Evolutionary conservation across 2,888 invertebrate genomes (phyloP).

Genomic region (Cryptocheilus praepositus): DNA sequence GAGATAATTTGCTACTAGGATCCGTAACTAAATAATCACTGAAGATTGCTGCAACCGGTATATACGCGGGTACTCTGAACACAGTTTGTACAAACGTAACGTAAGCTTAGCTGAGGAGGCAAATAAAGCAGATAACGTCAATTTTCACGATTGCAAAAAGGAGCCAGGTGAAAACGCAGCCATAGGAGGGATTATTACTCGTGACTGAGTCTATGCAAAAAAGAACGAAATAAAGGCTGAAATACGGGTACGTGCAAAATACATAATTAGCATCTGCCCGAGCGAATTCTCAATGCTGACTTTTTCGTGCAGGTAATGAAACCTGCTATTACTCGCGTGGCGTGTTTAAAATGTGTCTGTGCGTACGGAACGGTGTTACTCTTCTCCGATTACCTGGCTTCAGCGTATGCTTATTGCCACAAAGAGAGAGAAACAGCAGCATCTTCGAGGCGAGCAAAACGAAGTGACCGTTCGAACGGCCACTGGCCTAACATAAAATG

Average conservation of each 20-base stretch:
- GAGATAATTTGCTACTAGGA: too few relatives aligned
- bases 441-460: conserved; percentile 21
- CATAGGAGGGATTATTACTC: too few relatives aligned
- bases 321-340: conserved; percentile 57
- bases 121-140: conserved; percentile 26
- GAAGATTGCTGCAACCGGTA: too few relatives aligned
- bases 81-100: too few relatives aligned
- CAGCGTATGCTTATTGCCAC: conserved; percentile 36
- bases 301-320: conserved; percentile 60
- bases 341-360: conserved; percentile 57
- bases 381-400: conserved; percentile 50
- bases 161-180: too few relatives aligned
- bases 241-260: conserved; percentile 49
- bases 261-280: conserved; percentile 59
- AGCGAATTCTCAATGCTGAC: conserved; percentile 44
- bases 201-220: too few relatives aligned
- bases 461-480: conserved; percentile 19
- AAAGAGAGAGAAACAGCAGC: conserved; percentile 25
- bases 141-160: too few relatives aligned
- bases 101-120: conserved; percentile 1
- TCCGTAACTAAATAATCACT: too few relatives aligned
- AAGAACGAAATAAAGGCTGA: conserved; percentile 31
- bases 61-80: too few relatives aligned
- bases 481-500: too few relatives aligned
- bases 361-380: conserved; percentile 47